Base-by-base conservation (phyloP, 2,113 vertebrate genomes). In the Anguilla rostrata region DNA sequence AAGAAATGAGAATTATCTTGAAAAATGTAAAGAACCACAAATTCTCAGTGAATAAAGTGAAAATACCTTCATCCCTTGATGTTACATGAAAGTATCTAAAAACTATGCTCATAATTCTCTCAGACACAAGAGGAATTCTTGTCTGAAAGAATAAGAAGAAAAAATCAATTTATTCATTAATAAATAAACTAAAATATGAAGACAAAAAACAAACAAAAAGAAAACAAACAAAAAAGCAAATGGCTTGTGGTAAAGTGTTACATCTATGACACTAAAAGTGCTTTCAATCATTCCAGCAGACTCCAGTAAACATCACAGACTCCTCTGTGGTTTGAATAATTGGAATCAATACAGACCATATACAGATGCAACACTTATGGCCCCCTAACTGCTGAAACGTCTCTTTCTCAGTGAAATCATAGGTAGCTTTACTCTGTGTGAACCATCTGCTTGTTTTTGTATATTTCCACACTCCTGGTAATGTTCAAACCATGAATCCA, bases 1-100 rank as follows among this genome's bases (percentile, higher is more conserved):
- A 29, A 83, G 82, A 8, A 34, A 83, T 56, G 49, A 83, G 34
- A 66, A 84, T 71, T 66, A 18, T 57, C 82, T 40, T 43, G 53
- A 63, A 66, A 82, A 20, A 20, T 83, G 56, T 78, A 40, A 40
- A 34, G 29, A 39, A 15, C 40, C 66, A 11, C 9, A 14, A 53
- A 53, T 53, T 53, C 49, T 53, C 49, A 6, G 43, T 46, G 49
- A 53, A 53, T 53, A 53, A 6, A 46, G 43, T 46, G 43, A 53
- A 53, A 53, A 11, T 2, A 53, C 49, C 49, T 53, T 53, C 49
- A 53, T 14, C 12, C 49, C 49, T 53, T 53, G 49, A 53, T 12
- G 49, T 8, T 6, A 8, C 8, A 2, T 1, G 43, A 46, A 46
- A 6, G 43, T 46, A 46, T 46, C 43, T 53, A 53, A 53, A 53